Evolutionary conservation across 2,797 vertebrate species (phyloP), one percentile per base, ranked within the genome.

Genomic region (Labeo calbasu): DNA sequence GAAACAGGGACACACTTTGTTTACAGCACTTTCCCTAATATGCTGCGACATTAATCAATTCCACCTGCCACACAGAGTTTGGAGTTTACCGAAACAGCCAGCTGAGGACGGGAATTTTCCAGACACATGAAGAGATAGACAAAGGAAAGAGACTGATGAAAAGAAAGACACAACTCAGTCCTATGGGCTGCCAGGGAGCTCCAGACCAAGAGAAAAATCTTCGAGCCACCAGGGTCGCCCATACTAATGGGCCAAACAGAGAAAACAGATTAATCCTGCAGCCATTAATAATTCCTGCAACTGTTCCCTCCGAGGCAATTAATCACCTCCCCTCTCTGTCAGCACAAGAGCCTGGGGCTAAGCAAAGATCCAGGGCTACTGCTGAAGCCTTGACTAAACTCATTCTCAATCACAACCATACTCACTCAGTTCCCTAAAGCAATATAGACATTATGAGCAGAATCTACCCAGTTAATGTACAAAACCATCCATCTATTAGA

Each of bases 251-350:
- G 83, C 75, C 86, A 75, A 88, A 90, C 90, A 88, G 87, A 87
- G 82, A 83, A 88, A 90, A 87, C 88, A 86, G 88, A 87, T 89
- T 89, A 88, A 88, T 89, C 87, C 88, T 76, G 87, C 55, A 87
- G 89, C 88, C 83, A 85, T 83, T 89, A 92, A 91, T 88, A 90
- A 92, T 91, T 92, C 89, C 86, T 86, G 88, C 85, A 90, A 90
- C 90, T 84, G 88, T 88, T 88, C 86, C 81, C 88, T 89, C 83
- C 48, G 87, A 89, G 89, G 87, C 88, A 86, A 92, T 93, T 92
- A 93, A 92, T 92, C 92, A 91, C 85, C 84, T 83, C n/a, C 82
- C 84, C 61, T 85, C 88, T 90, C 70, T 76, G 76, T 88, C 87
- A 89, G 85, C 73, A 68, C 82, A 84, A 84, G 83, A 86, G 86